Evolutionary conservation across 2,888 invertebrate genomes (phyloP), one percentile per base, ranked within the genome.

Genomic region (Drosophila diplacantha): DNA sequence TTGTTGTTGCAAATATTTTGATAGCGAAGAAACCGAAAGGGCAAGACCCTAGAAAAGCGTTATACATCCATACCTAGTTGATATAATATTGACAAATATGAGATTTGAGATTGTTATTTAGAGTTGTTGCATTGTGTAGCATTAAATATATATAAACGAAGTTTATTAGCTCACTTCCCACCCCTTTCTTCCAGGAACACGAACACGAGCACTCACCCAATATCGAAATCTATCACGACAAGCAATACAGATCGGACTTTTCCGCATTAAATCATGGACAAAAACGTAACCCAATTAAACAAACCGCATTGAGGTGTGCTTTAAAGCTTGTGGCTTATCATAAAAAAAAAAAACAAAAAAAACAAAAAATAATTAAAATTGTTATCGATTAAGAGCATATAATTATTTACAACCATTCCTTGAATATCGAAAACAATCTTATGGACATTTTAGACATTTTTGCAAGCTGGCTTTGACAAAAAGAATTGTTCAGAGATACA

Each of bases 261-360:
- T 65, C 34, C n/a, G 61, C 63, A 69, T 70, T 52, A 47, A 37
- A 43, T 24, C 26, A 52, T 24, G 37, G 16, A 59, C 37, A 26
- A 58, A 54, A 57, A 53, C 47, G 49, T 74, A 57, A 46, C 34
- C 31, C 18, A 31, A 24, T 34, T 49, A 61, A 62, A 72, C 57
- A 56, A 72, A 79, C 58, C 58, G 79, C 70, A 76, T 79, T 80
- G 69, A 81, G 71, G 72, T 78, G 80, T 80, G 80, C 80, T 83
- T 79, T 74, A 73, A 79, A 76, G 80, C 80, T 81, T 81, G 80
- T 78, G 80, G 80, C 80, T 83, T 81, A 81, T 64, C 58, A 62
- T 60, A 44, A 61, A 43, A 22, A 6, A 20, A 39, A 29, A 26
- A 9, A 18, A 18, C 3, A n/a, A n/a, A 20, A 5, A 9, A 22